Conservation (phyloP, 2,113 vertebrate species). For the human (Homo sapiens) region GRCh38 chr7:10729501-10730000, state of each 20-base stretch:
- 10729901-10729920: background rate
- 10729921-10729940: background rate
- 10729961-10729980: background rate
- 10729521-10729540: background rate
- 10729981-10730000: background rate
- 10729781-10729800: background rate
- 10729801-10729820: background rate
- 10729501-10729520: background rate
- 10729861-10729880: background rate
- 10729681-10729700: background rate
- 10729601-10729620: background rate
- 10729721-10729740: background rate
- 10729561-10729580: conserved; percentile 38
- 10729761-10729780: background rate
- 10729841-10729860: background rate
- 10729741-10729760: background rate
- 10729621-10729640: background rate
- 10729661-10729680: background rate
- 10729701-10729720: background rate
- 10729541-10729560: background rate
- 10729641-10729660: background rate
- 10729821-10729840: background rate
- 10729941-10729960: background rate
- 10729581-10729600: background rate
- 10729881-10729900: background rate